Evolutionary conservation across 64 coral and sea anemone species (phyloP), one percentile per base, ranked within the genome.

Genomic region (Astreopora myriophthalma): DNA sequence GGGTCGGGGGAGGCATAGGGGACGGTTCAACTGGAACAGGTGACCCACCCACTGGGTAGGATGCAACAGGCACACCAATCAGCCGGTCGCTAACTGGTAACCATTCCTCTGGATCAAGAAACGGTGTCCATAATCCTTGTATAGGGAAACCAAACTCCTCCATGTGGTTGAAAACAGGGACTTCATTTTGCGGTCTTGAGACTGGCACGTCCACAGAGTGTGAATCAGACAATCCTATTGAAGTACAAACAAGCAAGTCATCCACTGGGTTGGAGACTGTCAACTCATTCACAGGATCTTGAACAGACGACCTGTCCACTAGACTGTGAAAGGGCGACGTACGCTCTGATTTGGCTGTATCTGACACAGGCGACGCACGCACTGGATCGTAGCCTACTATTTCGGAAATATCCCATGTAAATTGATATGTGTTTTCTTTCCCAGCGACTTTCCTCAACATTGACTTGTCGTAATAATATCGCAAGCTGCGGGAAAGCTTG

Each of bases 391-490:
- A 61, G 5, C 49, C 78, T 7, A 81, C 19, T 7, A 81, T 81
- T 64, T 61, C 57, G 1, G 52, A 60, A 63, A 83, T 65, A 8
- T 83, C 79, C 79, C 58, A 64, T 5, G 58, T 55, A 32, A 83
- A 83, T 26, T 83, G 16, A 25, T 83, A 83, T 0, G 79, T 83
- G 12, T 38, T 64, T 23, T 83, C 52, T 63, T 65, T 33, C 2
- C 79, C 79, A 83, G 27, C 52, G 5, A 83, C 79, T 25, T 83
- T 83, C 19, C 61, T 55, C 57, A 83, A 64, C 30, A 83, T 64
- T 12, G 79, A 65, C 57, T 83, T 83, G 33, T 55, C 57, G 11
- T 83, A 83, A 25, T 83, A 83, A 32, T 83, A 83, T 24, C 79
- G 52, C 20, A 83, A 16, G 58, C 79, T 23, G 12, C 79, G 79